These are phyloP conservation scores for Boulengeromyrus knoepffleri DNA, from an alignment of 2,113 vertebrate genomes.

Conservation along the genomic window DNA sequence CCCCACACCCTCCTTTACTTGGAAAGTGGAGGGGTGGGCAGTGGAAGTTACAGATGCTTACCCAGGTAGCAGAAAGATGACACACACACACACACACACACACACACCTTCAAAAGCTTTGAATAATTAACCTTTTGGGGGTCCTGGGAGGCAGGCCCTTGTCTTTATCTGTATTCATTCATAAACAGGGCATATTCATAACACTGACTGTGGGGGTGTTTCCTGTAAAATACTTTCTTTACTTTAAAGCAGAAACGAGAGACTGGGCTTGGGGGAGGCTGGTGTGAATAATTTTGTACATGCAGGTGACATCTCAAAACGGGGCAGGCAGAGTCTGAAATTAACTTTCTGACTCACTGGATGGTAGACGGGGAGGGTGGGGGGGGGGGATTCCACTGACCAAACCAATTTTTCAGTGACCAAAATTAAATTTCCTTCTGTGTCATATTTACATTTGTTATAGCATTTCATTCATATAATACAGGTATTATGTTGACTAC, in stretches of 20 bases:
- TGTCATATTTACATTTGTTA: background rate
- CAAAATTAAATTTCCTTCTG: background rate
- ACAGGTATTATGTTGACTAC: background rate
- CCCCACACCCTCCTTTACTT: background rate
- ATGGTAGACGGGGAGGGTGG: background rate
- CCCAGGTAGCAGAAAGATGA: background rate
- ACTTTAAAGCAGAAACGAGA: background rate
- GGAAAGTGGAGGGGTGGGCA: background rate
- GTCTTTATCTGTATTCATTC: background rate
- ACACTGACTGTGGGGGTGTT: background rate
- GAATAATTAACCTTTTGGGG: background rate
- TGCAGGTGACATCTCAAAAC: background rate
- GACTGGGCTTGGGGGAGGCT: background rate
- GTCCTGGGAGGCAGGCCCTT: background rate
- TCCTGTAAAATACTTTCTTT: background rate
- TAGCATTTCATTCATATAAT: background rate
- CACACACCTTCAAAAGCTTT: no score
- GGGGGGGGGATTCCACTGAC: background rate
- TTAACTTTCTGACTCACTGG: background rate
- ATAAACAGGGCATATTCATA: background rate
- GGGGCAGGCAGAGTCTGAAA: background rate
- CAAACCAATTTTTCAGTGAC: background rate
- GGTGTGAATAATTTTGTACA: background rate
- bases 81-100: no score
- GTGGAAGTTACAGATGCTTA: background rate